Evolutionary conservation across 2,797 vertebrate genomes (phyloP).

Genomic region (Adelosebastes latens): DNA sequence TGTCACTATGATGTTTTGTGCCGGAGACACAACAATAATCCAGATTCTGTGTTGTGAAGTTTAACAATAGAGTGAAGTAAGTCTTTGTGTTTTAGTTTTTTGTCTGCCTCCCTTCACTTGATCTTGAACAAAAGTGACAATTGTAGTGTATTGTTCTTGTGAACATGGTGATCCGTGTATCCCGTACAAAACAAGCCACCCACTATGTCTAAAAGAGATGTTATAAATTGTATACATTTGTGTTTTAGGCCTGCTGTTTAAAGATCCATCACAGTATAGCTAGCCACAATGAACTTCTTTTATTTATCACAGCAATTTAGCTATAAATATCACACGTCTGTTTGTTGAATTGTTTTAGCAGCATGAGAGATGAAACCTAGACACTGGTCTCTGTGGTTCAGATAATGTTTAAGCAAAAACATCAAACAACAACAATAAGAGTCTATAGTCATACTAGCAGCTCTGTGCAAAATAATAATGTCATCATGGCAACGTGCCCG

Average conservation of each 20-base stretch:
- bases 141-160: background rate
- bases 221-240: background rate
- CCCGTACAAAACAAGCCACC: background rate
- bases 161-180: background rate
- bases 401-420: background rate
- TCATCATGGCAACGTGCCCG: background rate
- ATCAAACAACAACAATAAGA: background rate
- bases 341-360: background rate
- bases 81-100: background rate
- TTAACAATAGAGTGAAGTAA: background rate
- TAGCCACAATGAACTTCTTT: background rate
- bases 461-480: background rate
- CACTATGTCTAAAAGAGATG: background rate
- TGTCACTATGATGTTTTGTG: background rate
- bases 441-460: too few species aligned
- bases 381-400: background rate
- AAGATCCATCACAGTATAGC: rapidly evolving
- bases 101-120: background rate
- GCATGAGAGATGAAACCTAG: background rate
- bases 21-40: background rate
- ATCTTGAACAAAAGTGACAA: too few species aligned
- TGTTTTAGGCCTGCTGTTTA: too few species aligned
- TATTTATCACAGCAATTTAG: background rate
- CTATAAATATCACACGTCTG: background rate
- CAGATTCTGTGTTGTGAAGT: background rate